Evolutionary conservation across 2,113 vertebrate species (phyloP), one percentile per base, ranked within the genome.

Genomic region (Paramisgurnus dabryanus): DNA sequence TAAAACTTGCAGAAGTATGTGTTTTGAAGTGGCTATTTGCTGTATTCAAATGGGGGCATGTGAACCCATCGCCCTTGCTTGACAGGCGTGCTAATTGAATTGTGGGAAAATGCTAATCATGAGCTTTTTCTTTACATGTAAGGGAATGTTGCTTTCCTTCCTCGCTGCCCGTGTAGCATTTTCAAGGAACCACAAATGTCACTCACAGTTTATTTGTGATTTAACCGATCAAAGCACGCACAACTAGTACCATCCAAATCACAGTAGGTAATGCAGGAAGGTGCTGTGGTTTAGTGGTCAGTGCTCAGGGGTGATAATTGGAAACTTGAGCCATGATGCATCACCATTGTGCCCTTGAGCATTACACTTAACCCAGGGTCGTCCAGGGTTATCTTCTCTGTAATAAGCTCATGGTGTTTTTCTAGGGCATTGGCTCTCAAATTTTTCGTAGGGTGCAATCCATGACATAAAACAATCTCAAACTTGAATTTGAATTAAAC

Each of bases 81-180:
- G 90, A 92, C 91, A 93, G 76, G 87, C 93, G 87, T 93, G 90
- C 85, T 93, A 93, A 93, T 92, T 92, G 91, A 93, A 92, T 92
- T 92, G 91, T 93, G 91, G 89, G 90, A 88, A 89, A 91, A 93
- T 92, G 90, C 90, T 90, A 92, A 92, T 92, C 81, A 72, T 1
- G 13, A 17, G 49, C 80, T 83, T 86, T 87, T 82, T 82, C 80
- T 87, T 87, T 89, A 85, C 89, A 85, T 90, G 73, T 78, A 86
- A 60, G 86, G 89, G 89, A 80, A 34, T 57, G 72, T 55, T 67
- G 47, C 3, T 55, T 27, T 58, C 64, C 27, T 61, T 75, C 18
- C 22, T 41, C 45, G 72, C 57, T 74, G 41, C 41, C n/a, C 43
- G 60, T 74, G 72, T 43, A 63, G 10, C 0, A 13, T 41, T 17